phyloP scores from a whole-genome alignment of 2,113 vertebrate species.

The Ranitomeya imitator region DNA sequence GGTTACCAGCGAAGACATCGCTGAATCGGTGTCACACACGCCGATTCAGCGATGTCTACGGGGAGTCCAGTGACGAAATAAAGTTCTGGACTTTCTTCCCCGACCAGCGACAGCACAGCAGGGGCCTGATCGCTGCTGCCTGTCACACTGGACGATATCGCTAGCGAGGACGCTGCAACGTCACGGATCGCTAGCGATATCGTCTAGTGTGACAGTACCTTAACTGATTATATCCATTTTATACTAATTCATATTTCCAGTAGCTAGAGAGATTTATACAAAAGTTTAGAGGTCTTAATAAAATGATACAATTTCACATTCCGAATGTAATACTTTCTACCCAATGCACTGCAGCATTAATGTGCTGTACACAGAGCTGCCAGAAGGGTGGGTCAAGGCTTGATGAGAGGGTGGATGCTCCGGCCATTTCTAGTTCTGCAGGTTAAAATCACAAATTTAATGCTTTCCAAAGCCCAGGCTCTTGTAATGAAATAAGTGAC shows the following conservation, averaged over 20 bases:
- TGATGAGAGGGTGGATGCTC: background rate
- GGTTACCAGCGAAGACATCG: no score
- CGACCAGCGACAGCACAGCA: no score
- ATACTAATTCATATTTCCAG: background rate
- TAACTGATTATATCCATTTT: background rate
- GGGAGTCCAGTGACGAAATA: no score
- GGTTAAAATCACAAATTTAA: conserved; percentile 31
- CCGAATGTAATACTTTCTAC: background rate
- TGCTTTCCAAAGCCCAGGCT: background rate
- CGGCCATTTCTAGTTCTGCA: background rate
- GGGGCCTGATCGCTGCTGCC: no score
- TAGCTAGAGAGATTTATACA: conserved; percentile 1
- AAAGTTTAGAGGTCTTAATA: conserved; percentile 5
- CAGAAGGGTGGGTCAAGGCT: background rate
- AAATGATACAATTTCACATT: conserved; percentile 12
- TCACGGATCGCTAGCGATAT: no score
- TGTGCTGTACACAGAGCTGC: background rate
- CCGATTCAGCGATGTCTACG: no score
- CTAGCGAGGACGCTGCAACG: no score
- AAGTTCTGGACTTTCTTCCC: no score
- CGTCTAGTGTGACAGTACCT: no score
- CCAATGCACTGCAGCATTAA: no score
- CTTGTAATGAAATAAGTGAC: background rate
- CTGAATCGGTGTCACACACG: no score
- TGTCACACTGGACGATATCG: no score